Conservation (phyloP, 2,888 invertebrate species). For the Archaeoteleia sp. region DNA sequence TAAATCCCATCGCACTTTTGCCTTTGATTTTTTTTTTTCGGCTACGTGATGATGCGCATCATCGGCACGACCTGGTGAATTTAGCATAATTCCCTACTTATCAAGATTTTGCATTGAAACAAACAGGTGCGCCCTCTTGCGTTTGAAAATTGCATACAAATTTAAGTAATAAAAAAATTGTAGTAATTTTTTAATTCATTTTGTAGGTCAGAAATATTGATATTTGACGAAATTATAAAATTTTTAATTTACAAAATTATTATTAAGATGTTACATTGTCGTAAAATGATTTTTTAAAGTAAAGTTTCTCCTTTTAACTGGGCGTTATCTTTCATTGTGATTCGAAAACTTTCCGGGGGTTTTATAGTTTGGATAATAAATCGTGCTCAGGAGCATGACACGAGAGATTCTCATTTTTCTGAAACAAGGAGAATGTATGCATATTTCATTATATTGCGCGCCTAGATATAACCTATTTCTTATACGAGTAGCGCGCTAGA, state of each 20-base stretch:
- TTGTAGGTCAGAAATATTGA: no score
- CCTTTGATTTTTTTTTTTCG: constrained; percentile 38
- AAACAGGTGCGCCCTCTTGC: no score
- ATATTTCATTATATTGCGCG: constrained; percentile 50
- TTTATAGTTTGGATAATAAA: constrained; percentile 49
- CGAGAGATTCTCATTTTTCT: constrained; percentile 50
- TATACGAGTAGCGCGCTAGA: constrained; percentile 31
- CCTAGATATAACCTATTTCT: constrained; percentile 47
- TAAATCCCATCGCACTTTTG: constrained; percentile 51
- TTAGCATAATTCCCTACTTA: no score
- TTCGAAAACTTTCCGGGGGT: constrained; percentile 41
- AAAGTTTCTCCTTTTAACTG: constrained; percentile 2
- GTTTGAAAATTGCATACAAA: no score
- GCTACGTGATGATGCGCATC: no score
- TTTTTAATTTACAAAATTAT: no score
- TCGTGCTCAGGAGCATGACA: constrained; percentile 48
- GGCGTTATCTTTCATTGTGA: constrained; percentile 45
- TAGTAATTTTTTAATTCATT: no score
- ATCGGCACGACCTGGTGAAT: no score
- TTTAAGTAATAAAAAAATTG: no score
- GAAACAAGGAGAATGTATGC: constrained; percentile 43
- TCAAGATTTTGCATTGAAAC: constrained; percentile 38
- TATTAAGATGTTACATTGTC: no score
- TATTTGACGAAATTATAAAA: no score
- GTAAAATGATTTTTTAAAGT: no score